Conservation (phyloP, 1,140 invertebrate genomes). For the Nixonia krombeini region DNA sequence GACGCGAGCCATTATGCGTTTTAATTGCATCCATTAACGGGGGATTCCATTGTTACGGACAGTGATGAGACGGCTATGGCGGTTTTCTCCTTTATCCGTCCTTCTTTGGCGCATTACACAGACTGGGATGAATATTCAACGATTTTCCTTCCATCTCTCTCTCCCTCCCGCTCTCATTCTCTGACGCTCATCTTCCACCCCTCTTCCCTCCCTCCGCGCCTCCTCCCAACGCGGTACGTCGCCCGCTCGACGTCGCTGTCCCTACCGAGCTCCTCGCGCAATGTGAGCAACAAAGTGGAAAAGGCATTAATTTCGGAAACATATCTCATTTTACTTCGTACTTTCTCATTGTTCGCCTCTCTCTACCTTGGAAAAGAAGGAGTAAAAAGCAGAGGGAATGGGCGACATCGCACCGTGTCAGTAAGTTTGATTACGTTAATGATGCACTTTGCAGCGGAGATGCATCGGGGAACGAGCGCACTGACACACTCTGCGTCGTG, state of each 20-base stretch:
- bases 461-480: too few relatives aligned
- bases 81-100: conserved; percentile 13
- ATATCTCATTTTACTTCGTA: not conserved
- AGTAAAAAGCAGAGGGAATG: not conserved
- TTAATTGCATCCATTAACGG: conserved; percentile 54
- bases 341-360: too few relatives aligned
- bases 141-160: conserved; percentile 1
- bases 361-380: too few relatives aligned
- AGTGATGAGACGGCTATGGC: conserved; percentile 24
- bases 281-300: not conserved
- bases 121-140: conserved; percentile 36
- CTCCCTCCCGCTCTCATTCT: not conserved
- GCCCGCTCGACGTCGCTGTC: too few relatives aligned
- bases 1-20: conserved; percentile 50
- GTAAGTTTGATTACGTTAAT: not conserved
- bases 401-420: not conserved
- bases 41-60: conserved; percentile 48
- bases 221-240: too few relatives aligned
- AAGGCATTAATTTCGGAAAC: not conserved
- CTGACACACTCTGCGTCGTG: too few relatives aligned
- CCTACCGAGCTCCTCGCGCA: too few relatives aligned
- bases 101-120: conserved; percentile 29
- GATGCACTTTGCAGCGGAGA: too few relatives aligned
- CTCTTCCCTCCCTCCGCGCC: too few relatives aligned
- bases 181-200: too few relatives aligned